These are phyloP conservation scores for Danio choprae DNA, from an alignment of 2,797 vertebrate genomes.

Conservation along the genomic window DNA sequence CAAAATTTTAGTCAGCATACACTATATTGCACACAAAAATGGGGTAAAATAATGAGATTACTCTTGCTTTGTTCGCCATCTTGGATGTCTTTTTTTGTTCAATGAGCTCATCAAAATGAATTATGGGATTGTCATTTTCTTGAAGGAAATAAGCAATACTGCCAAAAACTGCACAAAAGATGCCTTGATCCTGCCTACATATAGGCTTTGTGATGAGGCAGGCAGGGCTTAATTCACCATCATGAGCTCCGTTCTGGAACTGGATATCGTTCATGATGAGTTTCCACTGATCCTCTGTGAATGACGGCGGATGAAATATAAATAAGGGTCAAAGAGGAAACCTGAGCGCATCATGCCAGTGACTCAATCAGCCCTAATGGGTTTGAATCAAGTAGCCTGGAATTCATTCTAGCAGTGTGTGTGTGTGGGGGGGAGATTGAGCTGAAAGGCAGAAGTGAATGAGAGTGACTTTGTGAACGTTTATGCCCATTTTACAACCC, in stretches of 20 bases:
- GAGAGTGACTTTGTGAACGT: background rate
- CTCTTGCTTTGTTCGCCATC: background rate
- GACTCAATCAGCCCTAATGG: slow-evolving; percentile 45
- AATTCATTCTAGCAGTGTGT: background rate
- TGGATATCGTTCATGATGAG: slow-evolving; percentile 7
- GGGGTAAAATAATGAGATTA: background rate
- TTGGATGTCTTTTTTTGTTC: background rate
- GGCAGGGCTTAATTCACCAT: background rate
- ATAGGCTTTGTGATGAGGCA: background rate
- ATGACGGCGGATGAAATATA: slow-evolving; percentile 37
- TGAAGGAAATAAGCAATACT: background rate
- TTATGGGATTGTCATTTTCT: background rate
- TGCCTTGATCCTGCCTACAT: background rate
- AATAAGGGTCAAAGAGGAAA: slow-evolving; percentile 19
- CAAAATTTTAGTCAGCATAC: background rate
- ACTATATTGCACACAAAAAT: background rate
- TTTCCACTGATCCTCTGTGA: slow-evolving; percentile 6
- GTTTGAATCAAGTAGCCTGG: background rate
- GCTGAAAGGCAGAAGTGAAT: background rate
- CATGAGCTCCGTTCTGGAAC: slow-evolving; percentile 6
- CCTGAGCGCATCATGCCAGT: background rate
- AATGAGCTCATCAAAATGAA: background rate
- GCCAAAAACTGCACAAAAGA: background rate
- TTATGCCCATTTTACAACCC: background rate
- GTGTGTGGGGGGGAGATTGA: background rate